A percentile compares a stretch with the other conserved stretches of the same genome.
phyloP scores from a whole-genome alignment of 37 sponge, comb jelly and placozoan genomes.

The Chondrilla cf. caribensis region DNA sequence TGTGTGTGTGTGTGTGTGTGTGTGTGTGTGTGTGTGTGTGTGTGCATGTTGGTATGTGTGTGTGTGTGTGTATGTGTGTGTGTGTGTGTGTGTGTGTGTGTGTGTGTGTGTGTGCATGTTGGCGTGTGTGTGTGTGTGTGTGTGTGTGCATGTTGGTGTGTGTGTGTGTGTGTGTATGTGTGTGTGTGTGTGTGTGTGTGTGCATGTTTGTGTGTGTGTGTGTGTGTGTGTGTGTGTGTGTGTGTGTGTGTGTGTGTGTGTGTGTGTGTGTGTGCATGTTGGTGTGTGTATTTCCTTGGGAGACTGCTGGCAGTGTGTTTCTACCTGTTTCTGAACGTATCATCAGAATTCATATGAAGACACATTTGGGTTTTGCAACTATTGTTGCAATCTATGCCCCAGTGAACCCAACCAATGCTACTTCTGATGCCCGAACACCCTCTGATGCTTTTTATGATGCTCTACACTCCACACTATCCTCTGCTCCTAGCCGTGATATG shows the following conservation, averaged over 20 bases:
- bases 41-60: neutral
- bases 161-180: neutral
- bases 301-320: conserved; percentile 10
- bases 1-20: neutral
- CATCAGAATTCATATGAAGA: conserved; percentile 9
- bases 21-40: neutral
- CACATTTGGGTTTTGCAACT: conserved; percentile 11
- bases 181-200: neutral
- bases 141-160: too few species aligned
- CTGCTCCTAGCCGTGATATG: conserved; percentile 26
- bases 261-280: neutral
- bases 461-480: conserved; percentile 18
- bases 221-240: conserved; percentile 21
- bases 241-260: conserved; percentile 22
- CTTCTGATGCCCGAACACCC: conserved; percentile 20
- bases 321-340: conserved; percentile 5
- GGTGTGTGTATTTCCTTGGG: neutral
- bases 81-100: too few species aligned
- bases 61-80: neutral
- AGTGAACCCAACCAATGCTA: conserved; percentile 17
- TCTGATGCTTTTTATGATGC: conserved; percentile 11
- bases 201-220: conserved; percentile 5
- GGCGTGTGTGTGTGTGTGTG: too few species aligned
- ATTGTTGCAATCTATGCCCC: conserved; percentile 12
- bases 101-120: too few species aligned